Base-by-base conservation (phyloP, 2,888 invertebrate genomes). In the Tetrapedia diversipes region DNA sequence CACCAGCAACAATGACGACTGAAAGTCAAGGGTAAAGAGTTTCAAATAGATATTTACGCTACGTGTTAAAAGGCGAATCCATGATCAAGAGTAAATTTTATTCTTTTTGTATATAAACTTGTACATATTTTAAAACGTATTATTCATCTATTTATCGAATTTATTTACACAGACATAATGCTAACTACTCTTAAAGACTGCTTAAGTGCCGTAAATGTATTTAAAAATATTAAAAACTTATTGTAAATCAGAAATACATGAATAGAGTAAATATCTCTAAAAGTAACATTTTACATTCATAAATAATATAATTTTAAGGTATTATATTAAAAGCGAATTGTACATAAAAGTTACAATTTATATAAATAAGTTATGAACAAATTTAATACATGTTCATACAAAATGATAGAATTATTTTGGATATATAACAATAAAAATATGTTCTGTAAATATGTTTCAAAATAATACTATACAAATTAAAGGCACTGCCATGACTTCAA, bases 101-200 rank as follows among this genome's bases (percentile, higher is more conserved):
- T n/a, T n/a, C n/a, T n/a, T n/a, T n/a, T n/a, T n/a, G n/a, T n/a
- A n/a, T n/a, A n/a, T n/a, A n/a, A n/a, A n/a, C n/a, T n/a, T n/a
- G n/a, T n/a, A n/a, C n/a, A n/a, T n/a, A n/a, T n/a, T n/a, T n/a
- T n/a, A n/a, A n/a, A n/a, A n/a, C n/a, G n/a, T n/a, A n/a, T n/a
- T n/a, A n/a, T n/a, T n/a, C n/a, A n/a, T n/a, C n/a, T n/a, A n/a
- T n/a, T n/a, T n/a, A n/a, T n/a, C n/a, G n/a, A n/a, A n/a, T n/a
- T n/a, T n/a, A n/a, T n/a, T n/a, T 47, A n/a, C 37, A 29, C 39
- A 32, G n/a, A 37, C 19, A 53, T 59, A 51, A 72, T 34, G 11
- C 7, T 29, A 41, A 37, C 27, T 27, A n/a, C n/a, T n/a, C 39
- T 43, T 41, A 60, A 72, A 76, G 73, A 73, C 66, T 76, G 65